These are phyloP conservation scores for Dipodomys spectabilis DNA, from an alignment of 2,113 vertebrate species.

Conservation along the genomic window DNA sequence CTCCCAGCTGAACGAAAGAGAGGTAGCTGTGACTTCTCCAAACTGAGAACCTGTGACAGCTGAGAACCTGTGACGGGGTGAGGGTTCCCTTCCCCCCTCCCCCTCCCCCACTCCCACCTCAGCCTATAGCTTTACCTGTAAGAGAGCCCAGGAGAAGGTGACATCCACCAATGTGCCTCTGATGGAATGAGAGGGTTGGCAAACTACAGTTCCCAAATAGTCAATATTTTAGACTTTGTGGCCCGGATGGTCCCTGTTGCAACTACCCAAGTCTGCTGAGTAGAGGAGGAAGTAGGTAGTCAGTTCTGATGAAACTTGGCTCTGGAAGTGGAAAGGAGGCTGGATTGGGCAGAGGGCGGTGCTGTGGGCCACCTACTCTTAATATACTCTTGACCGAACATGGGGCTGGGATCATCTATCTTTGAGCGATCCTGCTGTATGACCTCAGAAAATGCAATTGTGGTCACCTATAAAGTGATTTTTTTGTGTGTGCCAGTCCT, in stretches of 20 bases:
- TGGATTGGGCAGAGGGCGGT: neutral
- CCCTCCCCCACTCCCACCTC: too few relatives aligned
- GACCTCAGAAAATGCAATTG: neutral
- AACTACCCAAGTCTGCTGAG: neutral
- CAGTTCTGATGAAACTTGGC: neutral
- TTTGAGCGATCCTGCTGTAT: neutral
- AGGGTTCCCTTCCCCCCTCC: neutral
- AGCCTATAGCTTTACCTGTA: neutral
- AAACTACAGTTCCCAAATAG: too few relatives aligned
- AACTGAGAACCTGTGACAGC: neutral
- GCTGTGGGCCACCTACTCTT: accelerated
- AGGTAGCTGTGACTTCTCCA: neutral
- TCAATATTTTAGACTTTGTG: neutral
- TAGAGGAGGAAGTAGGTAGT: neutral
- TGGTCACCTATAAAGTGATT: neutral
- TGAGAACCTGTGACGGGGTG: neutral
- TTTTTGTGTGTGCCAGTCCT: too few relatives aligned
- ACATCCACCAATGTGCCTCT: accelerated
- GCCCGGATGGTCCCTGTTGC: neutral
- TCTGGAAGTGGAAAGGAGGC: neutral
- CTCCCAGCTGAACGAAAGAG: neutral
- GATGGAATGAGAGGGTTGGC: accelerated
- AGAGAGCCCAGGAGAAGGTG: neutral
- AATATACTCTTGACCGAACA: accelerated
- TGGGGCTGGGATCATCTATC: neutral